phyloP scores from a whole-genome alignment of 2,888 invertebrate species.

The Artemia sinica region DNA sequence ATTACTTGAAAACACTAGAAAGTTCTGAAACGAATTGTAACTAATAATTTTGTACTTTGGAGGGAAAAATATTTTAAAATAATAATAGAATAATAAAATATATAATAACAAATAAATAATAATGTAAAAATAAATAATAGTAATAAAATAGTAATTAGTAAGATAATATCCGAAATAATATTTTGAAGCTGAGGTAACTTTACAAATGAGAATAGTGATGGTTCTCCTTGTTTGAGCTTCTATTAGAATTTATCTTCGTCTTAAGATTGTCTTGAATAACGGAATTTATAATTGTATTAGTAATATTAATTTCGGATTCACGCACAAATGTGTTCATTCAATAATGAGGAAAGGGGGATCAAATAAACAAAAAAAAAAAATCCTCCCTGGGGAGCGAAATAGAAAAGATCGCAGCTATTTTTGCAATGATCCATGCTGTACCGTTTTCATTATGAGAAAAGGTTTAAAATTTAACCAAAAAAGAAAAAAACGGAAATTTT shows the following conservation, averaged over 20 bases:
- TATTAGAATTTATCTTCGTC: not conserved
- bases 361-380: too few relatives aligned
- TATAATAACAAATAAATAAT: not conserved
- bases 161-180: not conserved
- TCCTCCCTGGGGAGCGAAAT: too few relatives aligned
- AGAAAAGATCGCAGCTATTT: too few relatives aligned
- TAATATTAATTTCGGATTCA: not conserved
- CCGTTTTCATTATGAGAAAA: too few relatives aligned
- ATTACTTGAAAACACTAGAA: too few relatives aligned
- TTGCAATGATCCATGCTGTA: too few relatives aligned
- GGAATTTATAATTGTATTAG: conserved; percentile 12
- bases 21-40: too few relatives aligned
- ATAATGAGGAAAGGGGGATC: too few relatives aligned
- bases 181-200: not conserved
- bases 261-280: not conserved
- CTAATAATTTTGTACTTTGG: not conserved
- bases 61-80: too few relatives aligned
- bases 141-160: not conserved
- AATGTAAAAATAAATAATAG: not conserved
- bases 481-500: too few relatives aligned
- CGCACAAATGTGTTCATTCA: too few relatives aligned
- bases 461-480: too few relatives aligned
- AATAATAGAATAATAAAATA: not conserved
- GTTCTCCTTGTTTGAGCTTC: not conserved
- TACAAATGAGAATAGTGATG: not conserved